A percentile compares a stretch with the other conserved stretches of the same genome.
These are phyloP conservation scores for Venustaconcha ellipsiformis DNA, from an alignment of 1,140 invertebrate species.

Conservation along the genomic window DNA sequence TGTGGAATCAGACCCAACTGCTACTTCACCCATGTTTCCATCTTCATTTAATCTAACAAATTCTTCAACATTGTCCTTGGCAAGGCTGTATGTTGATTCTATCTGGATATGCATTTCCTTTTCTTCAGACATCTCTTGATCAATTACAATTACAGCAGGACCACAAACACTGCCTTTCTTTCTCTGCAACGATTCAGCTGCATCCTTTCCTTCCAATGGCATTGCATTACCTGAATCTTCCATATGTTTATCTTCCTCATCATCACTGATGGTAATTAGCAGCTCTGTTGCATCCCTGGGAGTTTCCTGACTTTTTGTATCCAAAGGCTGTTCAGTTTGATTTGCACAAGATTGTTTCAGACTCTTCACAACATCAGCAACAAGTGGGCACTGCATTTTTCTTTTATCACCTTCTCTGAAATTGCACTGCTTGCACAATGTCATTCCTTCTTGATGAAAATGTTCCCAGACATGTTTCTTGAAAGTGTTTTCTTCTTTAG, in stretches of 20 bases:
- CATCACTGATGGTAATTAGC: too few relatives aligned
- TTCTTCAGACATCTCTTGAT: background rate
- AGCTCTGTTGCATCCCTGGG: too few relatives aligned
- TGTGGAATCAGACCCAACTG: background rate
- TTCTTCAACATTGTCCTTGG: background rate
- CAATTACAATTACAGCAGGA: background rate
- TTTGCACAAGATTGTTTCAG: too few relatives aligned
- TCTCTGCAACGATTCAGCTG: background rate
- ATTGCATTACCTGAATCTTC: too few relatives aligned
- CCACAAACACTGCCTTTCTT: background rate
- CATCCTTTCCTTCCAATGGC: too few relatives aligned
- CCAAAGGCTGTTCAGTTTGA: too few relatives aligned
- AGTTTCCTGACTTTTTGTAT: too few relatives aligned
- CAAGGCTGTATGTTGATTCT: background rate
- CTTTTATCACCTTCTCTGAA: too few relatives aligned
- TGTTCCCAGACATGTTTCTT: slow-evolving; percentile 30
- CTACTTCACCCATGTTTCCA: background rate
- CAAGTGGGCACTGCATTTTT: too few relatives aligned
- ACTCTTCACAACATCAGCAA: too few relatives aligned
- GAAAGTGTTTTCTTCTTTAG: slow-evolving; percentile 25
- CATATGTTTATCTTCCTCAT: too few relatives aligned
- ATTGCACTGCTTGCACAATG: slow-evolving; percentile 2
- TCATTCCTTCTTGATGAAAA: slow-evolving; percentile 8
- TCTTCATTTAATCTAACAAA: background rate
- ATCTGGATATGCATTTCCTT: slow-evolving; percentile 1